Evolutionary conservation across 2,113 vertebrate species (phyloP).

Genomic region (Eolophus roseicapilla): DNA sequence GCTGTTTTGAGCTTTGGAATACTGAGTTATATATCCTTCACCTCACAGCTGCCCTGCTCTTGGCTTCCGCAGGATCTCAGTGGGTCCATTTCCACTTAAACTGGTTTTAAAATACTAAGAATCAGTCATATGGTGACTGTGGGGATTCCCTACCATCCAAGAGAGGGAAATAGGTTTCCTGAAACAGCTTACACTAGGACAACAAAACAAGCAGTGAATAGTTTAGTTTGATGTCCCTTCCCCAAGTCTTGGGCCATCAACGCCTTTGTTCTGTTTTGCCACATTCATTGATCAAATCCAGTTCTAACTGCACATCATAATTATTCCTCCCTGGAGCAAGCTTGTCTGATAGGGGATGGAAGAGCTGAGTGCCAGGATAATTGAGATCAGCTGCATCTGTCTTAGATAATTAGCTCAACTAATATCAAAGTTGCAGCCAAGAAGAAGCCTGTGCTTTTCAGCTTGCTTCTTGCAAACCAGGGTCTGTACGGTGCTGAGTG

Average conservation of each 20-base stretch:
- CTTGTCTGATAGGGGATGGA: not conserved
- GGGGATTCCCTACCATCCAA: not conserved
- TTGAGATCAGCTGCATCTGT: not conserved
- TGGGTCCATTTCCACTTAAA: not conserved
- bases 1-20: not conserved
- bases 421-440: not conserved
- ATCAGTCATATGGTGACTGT: not conserved
- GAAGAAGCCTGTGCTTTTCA: not conserved
- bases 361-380: not conserved
- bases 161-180: not conserved
- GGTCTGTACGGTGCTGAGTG: not conserved
- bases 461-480: not conserved
- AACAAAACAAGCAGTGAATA: not conserved
- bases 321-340: not conserved
- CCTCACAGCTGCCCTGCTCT: not conserved
- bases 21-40: not conserved
- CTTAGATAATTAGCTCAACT: not conserved
- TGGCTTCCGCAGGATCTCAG: not conserved
- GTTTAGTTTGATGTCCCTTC: not conserved
- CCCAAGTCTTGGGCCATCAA: not conserved
- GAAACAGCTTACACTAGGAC: not conserved
- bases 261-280: not conserved
- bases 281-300: not conserved
- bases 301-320: not conserved
- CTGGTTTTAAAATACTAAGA: not conserved